These are phyloP conservation scores for Ammodytes marinus DNA, from an alignment of 2,113 vertebrate genomes.

Conservation along the genomic window DNA sequence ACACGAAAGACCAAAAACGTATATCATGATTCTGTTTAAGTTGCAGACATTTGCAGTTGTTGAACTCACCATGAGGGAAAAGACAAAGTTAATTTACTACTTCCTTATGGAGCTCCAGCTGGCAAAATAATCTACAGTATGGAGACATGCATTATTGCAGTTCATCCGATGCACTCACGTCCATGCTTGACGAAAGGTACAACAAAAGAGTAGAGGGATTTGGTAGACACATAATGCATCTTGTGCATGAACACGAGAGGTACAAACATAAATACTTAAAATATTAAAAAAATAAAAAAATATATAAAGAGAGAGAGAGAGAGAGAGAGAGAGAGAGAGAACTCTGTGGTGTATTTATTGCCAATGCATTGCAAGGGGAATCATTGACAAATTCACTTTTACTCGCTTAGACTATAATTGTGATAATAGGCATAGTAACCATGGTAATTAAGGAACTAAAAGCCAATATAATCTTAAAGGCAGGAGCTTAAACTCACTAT, in stretches of 20 bases:
- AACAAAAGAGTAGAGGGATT: neutral
- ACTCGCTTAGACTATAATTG: neutral
- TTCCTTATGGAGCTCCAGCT: constrained; percentile 2
- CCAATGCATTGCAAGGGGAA: neutral
- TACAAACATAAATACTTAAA: neutral
- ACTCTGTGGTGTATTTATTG: neutral
- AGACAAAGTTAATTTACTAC: constrained; percentile 15
- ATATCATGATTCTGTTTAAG: constrained; percentile 31
- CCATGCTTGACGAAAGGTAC: neutral
- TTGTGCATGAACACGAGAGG: neutral
- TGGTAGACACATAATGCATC: too few relatives aligned
- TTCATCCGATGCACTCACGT: neutral
- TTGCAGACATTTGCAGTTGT: constrained; percentile 23
- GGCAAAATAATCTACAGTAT: constrained; percentile 13
- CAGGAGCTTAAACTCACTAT: neutral
- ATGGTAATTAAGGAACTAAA: neutral
- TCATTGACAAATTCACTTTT: neutral
- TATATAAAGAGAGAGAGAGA: neutral
- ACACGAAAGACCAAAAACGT: neutral
- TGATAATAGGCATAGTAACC: neutral
- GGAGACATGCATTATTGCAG: neutral
- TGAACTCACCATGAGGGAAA: constrained; percentile 6
- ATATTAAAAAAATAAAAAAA: too few relatives aligned
- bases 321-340: too few relatives aligned
- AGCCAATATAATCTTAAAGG: neutral